A percentile compares a stretch with the other conserved stretches of the same genome.
These are phyloP conservation scores for Aporrectodea caliginosa DNA, from an alignment of 1,140 invertebrate species.

Conservation along the genomic window DNA sequence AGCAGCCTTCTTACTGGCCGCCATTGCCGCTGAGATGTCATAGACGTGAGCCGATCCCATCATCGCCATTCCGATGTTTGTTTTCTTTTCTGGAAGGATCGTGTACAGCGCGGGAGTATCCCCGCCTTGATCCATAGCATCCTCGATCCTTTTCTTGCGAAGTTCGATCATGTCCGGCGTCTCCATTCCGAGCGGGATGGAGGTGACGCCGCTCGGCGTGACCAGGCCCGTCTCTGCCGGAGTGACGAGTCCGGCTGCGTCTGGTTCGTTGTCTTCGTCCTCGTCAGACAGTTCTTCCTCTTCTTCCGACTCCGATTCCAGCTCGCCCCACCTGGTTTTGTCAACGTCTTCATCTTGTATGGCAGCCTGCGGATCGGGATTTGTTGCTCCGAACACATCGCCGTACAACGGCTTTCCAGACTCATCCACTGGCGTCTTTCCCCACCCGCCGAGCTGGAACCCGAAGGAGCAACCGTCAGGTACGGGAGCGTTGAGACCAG, in stretches of 20 bases:
- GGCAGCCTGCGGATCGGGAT: conserved; percentile 40
- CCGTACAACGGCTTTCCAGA: conserved; percentile 95
- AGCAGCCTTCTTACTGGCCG: conserved; percentile 38
- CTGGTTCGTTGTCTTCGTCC: conserved; percentile 58
- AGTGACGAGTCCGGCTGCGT: conserved; percentile 61
- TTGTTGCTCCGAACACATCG: conserved; percentile 83
- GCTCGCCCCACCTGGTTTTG: conserved; percentile 87
- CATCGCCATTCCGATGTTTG: conserved; percentile 87
- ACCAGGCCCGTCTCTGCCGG: conserved; percentile 64
- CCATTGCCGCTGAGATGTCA: conserved; percentile 69
- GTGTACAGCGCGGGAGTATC: conserved; percentile 53
- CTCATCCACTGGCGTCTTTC: conserved; percentile 99
- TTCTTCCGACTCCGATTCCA: conserved; percentile 68
- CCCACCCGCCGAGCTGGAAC: conserved; percentile 97
- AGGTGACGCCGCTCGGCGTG: conserved; percentile 91
- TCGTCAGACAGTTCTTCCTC: conserved; percentile 68
- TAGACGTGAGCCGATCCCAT: conserved; percentile 92
- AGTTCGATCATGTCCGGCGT: conserved; percentile 98
- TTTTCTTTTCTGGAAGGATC: conserved; percentile 86
- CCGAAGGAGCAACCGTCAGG: conserved; percentile 86
- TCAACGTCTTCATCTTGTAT: conserved; percentile 82
- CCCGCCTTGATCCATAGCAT: conserved; percentile 81
- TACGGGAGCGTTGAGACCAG: conserved; percentile 65
- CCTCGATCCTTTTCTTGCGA: conserved; percentile 93
- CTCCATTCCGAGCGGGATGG: conserved; percentile 90